phyloP scores from a whole-genome alignment of 1,140 invertebrate genomes.

The Drosophila leontia region DNA sequence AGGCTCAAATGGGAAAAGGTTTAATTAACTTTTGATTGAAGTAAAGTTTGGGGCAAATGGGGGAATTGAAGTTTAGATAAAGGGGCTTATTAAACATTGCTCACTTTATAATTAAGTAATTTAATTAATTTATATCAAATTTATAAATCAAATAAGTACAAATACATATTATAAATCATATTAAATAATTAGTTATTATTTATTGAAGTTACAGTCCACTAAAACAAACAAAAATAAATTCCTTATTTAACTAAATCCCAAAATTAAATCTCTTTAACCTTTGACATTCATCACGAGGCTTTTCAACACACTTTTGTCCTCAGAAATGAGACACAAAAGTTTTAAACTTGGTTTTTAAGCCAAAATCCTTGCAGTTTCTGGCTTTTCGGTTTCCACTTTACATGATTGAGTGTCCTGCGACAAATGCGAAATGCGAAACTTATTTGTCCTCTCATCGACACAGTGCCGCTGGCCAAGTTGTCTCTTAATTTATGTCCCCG shows the following conservation, averaged over 20 bases:
- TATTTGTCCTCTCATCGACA: constrained; percentile 39
- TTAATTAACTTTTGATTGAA: not conserved
- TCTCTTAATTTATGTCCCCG: constrained; percentile 38
- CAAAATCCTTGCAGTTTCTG: not conserved
- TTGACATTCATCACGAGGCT: not conserved
- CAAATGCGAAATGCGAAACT: constrained; percentile 31
- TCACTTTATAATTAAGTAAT: not conserved
- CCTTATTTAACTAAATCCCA: not conserved
- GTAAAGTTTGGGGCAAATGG: not conserved
- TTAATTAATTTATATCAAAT: too few relatives aligned
- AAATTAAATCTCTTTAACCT: not conserved
- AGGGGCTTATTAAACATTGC: not conserved
- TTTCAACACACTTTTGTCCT: not conserved
- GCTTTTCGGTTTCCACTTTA: constrained; percentile 9
- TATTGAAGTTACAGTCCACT: not conserved
- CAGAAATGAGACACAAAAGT: not conserved
- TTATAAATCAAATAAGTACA: not conserved
- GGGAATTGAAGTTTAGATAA: not conserved
- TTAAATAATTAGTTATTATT: not conserved
- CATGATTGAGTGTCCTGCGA: constrained; percentile 56
- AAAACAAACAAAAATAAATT: not conserved
- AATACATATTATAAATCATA: too few relatives aligned
- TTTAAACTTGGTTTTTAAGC: not conserved
- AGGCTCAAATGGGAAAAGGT: too few relatives aligned
- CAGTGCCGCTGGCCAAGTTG: constrained; percentile 23